Evolutionary conservation across 37 sponge, comb jelly and placozoan genomes (phyloP).

Genomic region (Eunapius fragilis): DNA sequence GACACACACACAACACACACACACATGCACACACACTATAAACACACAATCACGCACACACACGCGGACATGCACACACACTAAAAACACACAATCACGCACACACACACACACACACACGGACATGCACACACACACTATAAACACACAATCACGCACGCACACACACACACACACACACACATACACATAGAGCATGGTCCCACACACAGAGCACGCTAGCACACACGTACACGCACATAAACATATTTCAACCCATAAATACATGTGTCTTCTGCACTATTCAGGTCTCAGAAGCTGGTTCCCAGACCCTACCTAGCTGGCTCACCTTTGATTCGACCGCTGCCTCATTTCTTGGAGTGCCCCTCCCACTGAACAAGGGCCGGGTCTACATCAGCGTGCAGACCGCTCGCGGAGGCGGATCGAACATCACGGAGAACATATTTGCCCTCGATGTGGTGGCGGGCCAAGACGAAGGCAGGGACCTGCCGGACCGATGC

Average conservation of each 20-base stretch:
- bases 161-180: conserved; percentile 35
- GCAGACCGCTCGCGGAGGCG: background rate
- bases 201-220: too few species aligned
- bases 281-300: conserved; percentile 34
- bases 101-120: too few species aligned
- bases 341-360: conserved; percentile 22
- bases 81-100: too few species aligned
- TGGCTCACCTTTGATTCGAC: conserved; percentile 46
- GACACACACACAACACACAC: too few species aligned
- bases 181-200: conserved; percentile 16
- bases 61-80: too few species aligned
- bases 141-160: too few species aligned
- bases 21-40: too few species aligned
- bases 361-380: conserved; percentile 22
- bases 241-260: background rate
- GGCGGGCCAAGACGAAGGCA: background rate
- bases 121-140: conserved; percentile 16
- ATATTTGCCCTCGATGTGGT: background rate
- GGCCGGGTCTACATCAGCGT: conserved; percentile 30
- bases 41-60: too few species aligned
- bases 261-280: too few species aligned
- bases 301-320: conserved; percentile 13
- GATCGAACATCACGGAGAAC: background rate
- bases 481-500: background rate
- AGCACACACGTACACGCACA: too few species aligned